phyloP scores from a whole-genome alignment of 2,888 invertebrate genomes.

The Spisula solida region DNA sequence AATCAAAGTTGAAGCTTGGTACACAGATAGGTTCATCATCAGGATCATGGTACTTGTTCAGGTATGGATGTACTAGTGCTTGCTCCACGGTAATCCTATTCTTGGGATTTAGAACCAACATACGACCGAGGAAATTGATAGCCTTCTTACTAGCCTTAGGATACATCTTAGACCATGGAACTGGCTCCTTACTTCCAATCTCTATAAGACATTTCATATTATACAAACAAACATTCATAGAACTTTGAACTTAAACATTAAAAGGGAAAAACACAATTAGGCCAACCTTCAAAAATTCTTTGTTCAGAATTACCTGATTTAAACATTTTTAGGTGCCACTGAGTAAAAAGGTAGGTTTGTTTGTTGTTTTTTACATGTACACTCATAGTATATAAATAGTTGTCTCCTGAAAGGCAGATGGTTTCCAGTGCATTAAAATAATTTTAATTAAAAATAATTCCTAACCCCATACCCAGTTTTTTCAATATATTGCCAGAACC shows the following conservation, averaged over 20 bases:
- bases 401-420: too few species aligned
- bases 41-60: slow-evolving; percentile 88
- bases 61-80: slow-evolving; percentile 87
- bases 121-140: slow-evolving; percentile 84
- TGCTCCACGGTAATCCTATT: slow-evolving; percentile 87
- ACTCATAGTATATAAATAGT: too few species aligned
- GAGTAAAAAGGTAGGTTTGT: too few species aligned
- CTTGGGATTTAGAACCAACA: slow-evolving; percentile 87
- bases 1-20: slow-evolving; percentile 86
- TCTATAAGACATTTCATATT: slow-evolving; percentile 45
- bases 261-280: background rate
- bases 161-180: slow-evolving; percentile 86
- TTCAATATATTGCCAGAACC: too few species aligned
- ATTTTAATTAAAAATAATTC: too few species aligned
- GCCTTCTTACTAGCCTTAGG: slow-evolving; percentile 87
- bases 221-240: background rate
- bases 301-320: background rate
- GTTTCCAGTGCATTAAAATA: too few species aligned
- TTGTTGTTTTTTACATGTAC: too few species aligned
- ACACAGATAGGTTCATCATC: slow-evolving; percentile 87
- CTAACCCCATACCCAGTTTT: too few species aligned
- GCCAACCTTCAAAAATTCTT: too few species aligned
- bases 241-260: too few species aligned
- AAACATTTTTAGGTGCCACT: too few species aligned
- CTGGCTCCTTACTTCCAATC: slow-evolving; percentile 81